Evolutionary conservation across 2,888 invertebrate genomes (phyloP).

Genomic region (Luffia ferchaultella): DNA sequence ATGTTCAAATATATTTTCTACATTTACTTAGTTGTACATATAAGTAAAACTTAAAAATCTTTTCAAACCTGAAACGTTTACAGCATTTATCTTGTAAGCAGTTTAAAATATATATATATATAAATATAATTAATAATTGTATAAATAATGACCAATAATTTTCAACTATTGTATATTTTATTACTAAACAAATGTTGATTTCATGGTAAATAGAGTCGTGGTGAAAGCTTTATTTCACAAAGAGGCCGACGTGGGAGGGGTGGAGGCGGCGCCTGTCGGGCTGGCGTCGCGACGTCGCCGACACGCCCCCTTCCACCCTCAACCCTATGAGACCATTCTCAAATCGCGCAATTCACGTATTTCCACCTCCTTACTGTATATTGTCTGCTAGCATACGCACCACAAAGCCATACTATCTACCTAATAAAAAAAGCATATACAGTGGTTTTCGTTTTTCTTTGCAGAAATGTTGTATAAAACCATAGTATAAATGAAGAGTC

Average conservation of each 20-base stretch:
- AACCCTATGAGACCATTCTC: conserved; percentile 16
- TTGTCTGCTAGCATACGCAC: not conserved
- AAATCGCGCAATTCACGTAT: conserved; percentile 15
- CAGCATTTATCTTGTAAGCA: too few relatives aligned
- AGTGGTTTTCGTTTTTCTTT: not conserved
- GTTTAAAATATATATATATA: too few relatives aligned
- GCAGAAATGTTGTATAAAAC: not conserved
- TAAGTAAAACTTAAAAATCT: too few relatives aligned
- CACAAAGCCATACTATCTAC: too few relatives aligned
- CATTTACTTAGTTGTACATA: too few relatives aligned
- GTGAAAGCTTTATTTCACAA: not conserved
- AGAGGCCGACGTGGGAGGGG: conserved; percentile 21
- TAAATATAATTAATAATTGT: too few relatives aligned
- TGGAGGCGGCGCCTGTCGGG: conserved; percentile 46
- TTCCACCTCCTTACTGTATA: not conserved
- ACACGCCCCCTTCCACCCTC: conserved; percentile 20
- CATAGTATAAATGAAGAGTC: not conserved
- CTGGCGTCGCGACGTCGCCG: conserved; percentile 61
- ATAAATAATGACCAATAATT: too few relatives aligned
- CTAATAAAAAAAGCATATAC: not conserved
- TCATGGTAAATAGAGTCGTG: not conserved
- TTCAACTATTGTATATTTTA: too few relatives aligned
- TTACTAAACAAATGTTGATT: too few relatives aligned
- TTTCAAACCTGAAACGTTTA: too few relatives aligned
- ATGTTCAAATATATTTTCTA: too few relatives aligned